phyloP scores from a whole-genome alignment of 37 sponge, comb jelly and placozoan species.

The Tethya wilhelma region DNA sequence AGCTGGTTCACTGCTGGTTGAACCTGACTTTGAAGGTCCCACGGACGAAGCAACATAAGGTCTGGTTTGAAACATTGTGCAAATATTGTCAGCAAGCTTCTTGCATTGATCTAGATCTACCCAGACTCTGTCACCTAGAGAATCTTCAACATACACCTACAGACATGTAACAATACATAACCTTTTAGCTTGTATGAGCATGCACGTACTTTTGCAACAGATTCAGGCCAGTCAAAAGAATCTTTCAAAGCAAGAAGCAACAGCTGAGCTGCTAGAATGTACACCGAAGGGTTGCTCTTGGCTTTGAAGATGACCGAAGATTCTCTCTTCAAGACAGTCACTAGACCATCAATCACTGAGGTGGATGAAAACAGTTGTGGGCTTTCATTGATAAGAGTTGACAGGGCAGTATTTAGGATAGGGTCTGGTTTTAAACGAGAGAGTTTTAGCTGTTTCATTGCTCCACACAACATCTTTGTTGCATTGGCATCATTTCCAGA shows the following conservation, averaged over 20 bases:
- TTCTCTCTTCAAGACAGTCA: conserved; percentile 67
- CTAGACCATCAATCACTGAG: conserved; percentile 59
- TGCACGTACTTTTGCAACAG: conserved; percentile 68
- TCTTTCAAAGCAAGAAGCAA: conserved; percentile 56
- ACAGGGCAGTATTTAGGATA: conserved; percentile 54
- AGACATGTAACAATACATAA: not conserved
- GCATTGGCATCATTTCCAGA: conserved; percentile 29
- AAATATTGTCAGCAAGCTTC: conserved; percentile 81
- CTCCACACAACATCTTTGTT: conserved; percentile 36
- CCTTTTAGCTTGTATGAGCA: not conserved
- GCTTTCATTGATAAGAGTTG: conserved; percentile 18
- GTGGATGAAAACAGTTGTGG: conserved; percentile 47
- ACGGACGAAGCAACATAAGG: conserved; percentile 3
- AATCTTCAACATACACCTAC: conserved; percentile 90
- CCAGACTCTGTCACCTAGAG: conserved; percentile 85
- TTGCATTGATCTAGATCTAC: conserved; percentile 78
- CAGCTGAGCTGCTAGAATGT: conserved; percentile 64
- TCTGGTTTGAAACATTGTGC: conserved; percentile 73
- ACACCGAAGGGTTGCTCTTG: conserved; percentile 60
- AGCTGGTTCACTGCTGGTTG: not conserved
- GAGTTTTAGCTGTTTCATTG: conserved; percentile 68
- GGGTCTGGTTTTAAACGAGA: conserved; percentile 73
- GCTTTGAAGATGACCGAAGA: conserved; percentile 66
- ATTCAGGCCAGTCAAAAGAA: conserved; percentile 86
- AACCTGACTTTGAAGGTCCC: not conserved